phyloP scores from a whole-genome alignment of 1,140 invertebrate genomes.

The Zophobas morio region DNA sequence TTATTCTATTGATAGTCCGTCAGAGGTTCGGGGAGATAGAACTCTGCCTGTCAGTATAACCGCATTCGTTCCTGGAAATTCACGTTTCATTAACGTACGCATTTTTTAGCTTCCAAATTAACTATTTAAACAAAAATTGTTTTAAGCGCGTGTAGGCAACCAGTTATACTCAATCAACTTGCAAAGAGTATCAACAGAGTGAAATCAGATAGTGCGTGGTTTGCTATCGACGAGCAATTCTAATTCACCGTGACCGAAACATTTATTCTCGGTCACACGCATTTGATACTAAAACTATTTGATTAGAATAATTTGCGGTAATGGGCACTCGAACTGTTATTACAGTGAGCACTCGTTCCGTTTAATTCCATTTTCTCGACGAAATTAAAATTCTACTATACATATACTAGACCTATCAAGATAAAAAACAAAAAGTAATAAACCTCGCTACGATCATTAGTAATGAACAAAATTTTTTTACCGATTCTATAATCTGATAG shows the following conservation, averaged over 20 bases:
- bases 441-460: no score
- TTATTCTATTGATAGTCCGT: no score
- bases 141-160: not conserved
- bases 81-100: no score
- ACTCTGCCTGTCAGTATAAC: no score
- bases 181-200: constrained; percentile 7
- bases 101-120: no score
- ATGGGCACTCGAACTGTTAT: constrained; percentile 16
- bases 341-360: not conserved
- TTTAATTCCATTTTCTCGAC: constrained; percentile 26
- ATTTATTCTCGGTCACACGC: constrained; percentile 39
- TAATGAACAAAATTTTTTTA: no score
- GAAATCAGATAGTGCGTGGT: constrained; percentile 36
- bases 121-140: not conserved
- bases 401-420: not conserved
- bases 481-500: no score
- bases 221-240: constrained; percentile 32
- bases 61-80: no score
- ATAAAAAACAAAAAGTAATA: no score
- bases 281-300: constrained; percentile 33
- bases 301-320: constrained; percentile 38
- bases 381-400: not conserved
- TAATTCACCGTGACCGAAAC: constrained; percentile 28
- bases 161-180: constrained; percentile 6
- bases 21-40: no score